A percentile compares a stretch with the other conserved stretches of the same genome.
phyloP scores from a whole-genome alignment of 2,797 vertebrate genomes.

The Hippoglossus hippoglossus region DNA sequence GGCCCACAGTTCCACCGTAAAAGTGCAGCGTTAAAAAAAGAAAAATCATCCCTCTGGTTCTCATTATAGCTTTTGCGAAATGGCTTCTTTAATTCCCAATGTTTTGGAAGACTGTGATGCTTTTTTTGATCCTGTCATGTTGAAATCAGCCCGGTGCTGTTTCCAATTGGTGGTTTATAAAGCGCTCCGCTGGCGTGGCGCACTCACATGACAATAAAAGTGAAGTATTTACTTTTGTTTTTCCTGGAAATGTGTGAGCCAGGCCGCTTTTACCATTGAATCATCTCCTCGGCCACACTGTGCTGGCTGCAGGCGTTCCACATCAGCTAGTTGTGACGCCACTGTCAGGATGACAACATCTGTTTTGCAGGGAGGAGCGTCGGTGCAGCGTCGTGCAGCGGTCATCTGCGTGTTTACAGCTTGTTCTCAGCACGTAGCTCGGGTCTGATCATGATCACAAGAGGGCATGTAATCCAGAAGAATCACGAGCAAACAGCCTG shows the following conservation, averaged over 20 bases:
- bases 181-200: slow-evolving; percentile 60
- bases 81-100: slow-evolving; percentile 78
- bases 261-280: slow-evolving; percentile 54
- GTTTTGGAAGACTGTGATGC: slow-evolving; percentile 64
- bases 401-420: slow-evolving; percentile 7
- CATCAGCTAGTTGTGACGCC: slow-evolving; percentile 26
- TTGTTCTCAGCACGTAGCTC: background rate
- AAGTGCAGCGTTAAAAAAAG: slow-evolving; percentile 44
- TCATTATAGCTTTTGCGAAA: slow-evolving; percentile 73
- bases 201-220: slow-evolving; percentile 77
- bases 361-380: slow-evolving; percentile 47
- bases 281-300: slow-evolving; percentile 37
- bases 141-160: slow-evolving; percentile 69
- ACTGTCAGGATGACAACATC: slow-evolving; percentile 38
- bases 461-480: slow-evolving; percentile 7
- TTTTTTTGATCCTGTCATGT: slow-evolving; percentile 40
- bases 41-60: slow-evolving; percentile 73
- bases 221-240: slow-evolving; percentile 80
- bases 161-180: slow-evolving; percentile 72
- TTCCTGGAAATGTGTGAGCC: slow-evolving; percentile 64
- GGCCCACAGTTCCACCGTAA: slow-evolving; percentile 49
- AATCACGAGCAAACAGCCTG: background rate
- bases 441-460: slow-evolving; percentile 19
- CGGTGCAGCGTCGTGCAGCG: background rate
- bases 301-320: slow-evolving; percentile 32